Base-by-base conservation (phyloP, 2,888 invertebrate genomes). In the Adela reaumurella region DNA sequence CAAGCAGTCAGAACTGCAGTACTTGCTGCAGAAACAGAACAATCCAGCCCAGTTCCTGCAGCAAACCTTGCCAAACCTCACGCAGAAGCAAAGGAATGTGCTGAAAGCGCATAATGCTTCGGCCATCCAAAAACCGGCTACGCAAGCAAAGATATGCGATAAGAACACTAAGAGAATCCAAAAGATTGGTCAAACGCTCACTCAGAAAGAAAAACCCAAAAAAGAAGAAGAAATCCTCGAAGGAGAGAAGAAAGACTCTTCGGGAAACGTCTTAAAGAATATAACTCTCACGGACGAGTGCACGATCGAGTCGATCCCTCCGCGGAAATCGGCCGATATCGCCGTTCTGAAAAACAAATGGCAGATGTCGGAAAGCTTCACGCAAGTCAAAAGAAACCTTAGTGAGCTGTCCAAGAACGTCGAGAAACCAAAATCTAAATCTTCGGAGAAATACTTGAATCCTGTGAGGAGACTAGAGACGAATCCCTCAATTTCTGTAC, bases 401-500 rank as follows among this genome's bases (percentile, higher is more conserved):
- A 79, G 74, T 41, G 78, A 76, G 47, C 53, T 81, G 0, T 80
- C 80, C 0, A 78, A 77, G 56, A 79, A 77, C 45, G 60, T 61
- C 0, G 74, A 72, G 42, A 43, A 79, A 70, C 54, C 77, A 71
- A 10, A 66, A 1, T 80, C 77, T 55, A 80, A 74, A 56, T 43
- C 56, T 0, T 55, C 59, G 0, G 82, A 82, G 19, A 77, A 73
- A 59, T 79, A 76, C 57, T 72, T 83, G 0, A 83, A 86, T 50
- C 86, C 85, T 0, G 87, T 87, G 1, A 85, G 84, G 57, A 70
- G 86, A 59, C 64, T 88, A n/a, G 87, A 87, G 49, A 85, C 86
- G 0, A 91, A 91, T 67, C 89, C 90, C 0, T 89, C 90, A n/a
- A 89, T 91, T 58, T 90, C 90, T 3, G 90, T 91, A 17, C 74